Conservation (phyloP, 2,113 vertebrate species). For the Noctilio leporinus region DNA sequence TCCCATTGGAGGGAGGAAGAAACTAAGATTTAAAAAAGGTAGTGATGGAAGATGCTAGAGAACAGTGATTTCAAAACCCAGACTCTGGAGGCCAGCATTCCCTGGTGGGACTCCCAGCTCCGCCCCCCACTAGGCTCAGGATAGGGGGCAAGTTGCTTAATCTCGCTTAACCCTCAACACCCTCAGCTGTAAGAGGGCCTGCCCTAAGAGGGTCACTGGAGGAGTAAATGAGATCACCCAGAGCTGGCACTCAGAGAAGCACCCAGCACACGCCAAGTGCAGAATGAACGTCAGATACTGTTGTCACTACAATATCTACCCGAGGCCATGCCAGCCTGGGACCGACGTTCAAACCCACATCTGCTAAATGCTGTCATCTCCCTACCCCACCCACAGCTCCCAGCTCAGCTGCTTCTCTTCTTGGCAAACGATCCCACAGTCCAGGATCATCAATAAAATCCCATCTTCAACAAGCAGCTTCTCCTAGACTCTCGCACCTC, state of each 20-base stretch:
- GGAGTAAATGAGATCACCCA: not conserved
- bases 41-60: not conserved
- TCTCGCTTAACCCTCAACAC: not conserved
- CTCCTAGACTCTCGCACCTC: not conserved
- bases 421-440: not conserved
- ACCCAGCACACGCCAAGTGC: not conserved
- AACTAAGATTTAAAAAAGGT: not conserved
- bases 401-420: not conserved
- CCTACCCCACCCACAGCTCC: not conserved
- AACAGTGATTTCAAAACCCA: not conserved
- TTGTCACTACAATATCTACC: not conserved
- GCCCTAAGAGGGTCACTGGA: not conserved
- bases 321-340: not conserved
- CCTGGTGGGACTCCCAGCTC: not conserved
- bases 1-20: not conserved
- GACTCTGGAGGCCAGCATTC: not conserved
- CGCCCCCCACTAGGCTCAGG: not conserved
- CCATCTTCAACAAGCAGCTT: not conserved
- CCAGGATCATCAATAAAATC: not conserved
- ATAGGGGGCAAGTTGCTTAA: not conserved
- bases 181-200: not conserved
- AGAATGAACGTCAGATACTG: not conserved
- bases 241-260: not conserved
- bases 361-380: not conserved
- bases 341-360: not conserved